Conservation (phyloP, 2,797 vertebrate species). For the Clarias pachynema region DNA sequence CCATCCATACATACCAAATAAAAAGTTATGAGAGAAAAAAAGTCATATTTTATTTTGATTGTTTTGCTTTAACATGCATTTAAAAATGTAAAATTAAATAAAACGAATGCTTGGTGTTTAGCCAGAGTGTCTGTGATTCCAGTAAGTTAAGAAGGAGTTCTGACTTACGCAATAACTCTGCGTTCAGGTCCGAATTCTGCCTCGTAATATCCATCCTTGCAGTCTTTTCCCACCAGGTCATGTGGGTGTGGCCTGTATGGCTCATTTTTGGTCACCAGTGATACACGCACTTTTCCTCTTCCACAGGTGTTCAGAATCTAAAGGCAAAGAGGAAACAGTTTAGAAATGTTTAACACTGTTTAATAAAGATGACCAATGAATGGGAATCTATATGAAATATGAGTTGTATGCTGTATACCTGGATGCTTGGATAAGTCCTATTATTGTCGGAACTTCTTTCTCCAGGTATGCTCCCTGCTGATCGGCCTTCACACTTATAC, state of each 20-base stretch:
- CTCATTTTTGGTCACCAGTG: constrained; percentile 92
- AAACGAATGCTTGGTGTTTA: not conserved
- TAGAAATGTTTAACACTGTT: not conserved
- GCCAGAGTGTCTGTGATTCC: not conserved
- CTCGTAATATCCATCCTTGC: constrained; percentile 95
- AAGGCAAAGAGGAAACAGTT: not conserved
- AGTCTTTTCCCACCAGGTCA: constrained; percentile 96
- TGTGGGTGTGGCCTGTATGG: constrained; percentile 96
- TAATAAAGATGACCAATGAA: not conserved
- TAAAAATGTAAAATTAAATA: not conserved
- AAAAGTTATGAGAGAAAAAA: not conserved
- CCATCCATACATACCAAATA: not conserved
- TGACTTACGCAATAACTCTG: constrained; percentile 91
- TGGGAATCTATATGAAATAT: not conserved
- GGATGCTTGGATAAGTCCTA: constrained; percentile 91
- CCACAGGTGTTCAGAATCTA: constrained; percentile 88
- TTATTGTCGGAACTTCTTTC: constrained; percentile 94
- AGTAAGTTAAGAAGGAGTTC: not conserved
- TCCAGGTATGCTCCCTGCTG: constrained; percentile 96
- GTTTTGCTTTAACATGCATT: not conserved
- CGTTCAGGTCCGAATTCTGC: constrained; percentile 94
- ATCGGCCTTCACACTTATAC: constrained; percentile 96
- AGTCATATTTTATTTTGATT: not conserved
- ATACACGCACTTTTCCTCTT: constrained; percentile 91
- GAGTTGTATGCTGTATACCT: constrained; percentile 75